Conservation (phyloP, 1,140 invertebrate species). For the Acromyrmex charruanus region DNA sequence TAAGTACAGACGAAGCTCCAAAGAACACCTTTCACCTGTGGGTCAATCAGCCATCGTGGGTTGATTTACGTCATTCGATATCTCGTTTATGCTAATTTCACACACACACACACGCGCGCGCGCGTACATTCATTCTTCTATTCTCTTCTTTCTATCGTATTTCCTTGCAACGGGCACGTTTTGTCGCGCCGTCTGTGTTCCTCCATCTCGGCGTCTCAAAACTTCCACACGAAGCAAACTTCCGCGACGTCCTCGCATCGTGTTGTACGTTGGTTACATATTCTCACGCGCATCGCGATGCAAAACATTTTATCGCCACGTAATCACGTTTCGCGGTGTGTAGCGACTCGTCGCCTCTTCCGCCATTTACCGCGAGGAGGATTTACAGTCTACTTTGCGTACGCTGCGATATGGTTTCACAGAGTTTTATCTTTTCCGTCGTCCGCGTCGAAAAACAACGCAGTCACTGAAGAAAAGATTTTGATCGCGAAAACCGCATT, state of each 20-base stretch:
- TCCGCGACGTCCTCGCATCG: constrained; percentile 17
- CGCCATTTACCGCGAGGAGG: background rate
- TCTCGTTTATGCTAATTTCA: constrained; percentile 23
- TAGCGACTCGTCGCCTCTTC: background rate
- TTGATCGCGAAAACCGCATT: background rate
- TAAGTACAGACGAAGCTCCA: constrained; percentile 9
- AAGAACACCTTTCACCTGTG: constrained; percentile 71
- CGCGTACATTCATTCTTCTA: background rate
- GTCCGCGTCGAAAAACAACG: background rate
- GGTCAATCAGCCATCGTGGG: constrained; percentile 69
- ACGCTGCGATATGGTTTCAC: constrained; percentile 23
- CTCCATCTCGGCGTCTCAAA: background rate
- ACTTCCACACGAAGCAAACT: constrained; percentile 10
- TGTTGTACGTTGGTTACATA: constrained; percentile 34
- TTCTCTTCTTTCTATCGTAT: background rate
- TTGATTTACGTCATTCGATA: constrained; percentile 71
- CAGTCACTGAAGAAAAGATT: background rate
- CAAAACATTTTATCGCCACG: constrained; percentile 45
- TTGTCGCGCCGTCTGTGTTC: background rate
- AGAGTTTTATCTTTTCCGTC: background rate
- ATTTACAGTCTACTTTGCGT: constrained; percentile 16
- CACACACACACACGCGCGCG: background rate
- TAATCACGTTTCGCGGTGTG: constrained; percentile 43
- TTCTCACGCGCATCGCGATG: constrained; percentile 42
- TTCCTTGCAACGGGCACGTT: background rate